Conservation (phyloP, 2,888 invertebrate genomes). For the Campoplex nolae region DNA sequence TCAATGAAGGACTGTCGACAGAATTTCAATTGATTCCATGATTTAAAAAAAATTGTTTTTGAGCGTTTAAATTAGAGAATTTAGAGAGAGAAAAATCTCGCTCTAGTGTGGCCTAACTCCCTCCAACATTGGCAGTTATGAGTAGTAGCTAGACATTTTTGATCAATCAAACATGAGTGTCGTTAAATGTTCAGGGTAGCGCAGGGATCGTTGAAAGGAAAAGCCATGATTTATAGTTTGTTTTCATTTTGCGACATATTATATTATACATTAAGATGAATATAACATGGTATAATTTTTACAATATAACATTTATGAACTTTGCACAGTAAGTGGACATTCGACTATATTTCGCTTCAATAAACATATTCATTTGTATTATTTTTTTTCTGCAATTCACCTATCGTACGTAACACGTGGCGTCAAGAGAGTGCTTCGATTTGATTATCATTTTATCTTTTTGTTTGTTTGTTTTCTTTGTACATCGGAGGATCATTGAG, state of each 20-base stretch:
- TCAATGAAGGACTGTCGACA: too few species aligned
- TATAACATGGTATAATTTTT: constrained; percentile 74
- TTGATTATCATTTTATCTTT: neutral
- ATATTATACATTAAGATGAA: constrained; percentile 71
- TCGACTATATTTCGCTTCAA: constrained; percentile 65
- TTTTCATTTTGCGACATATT: constrained; percentile 68
- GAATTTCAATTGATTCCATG: too few species aligned
- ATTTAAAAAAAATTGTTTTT: too few species aligned
- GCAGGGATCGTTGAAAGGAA: neutral
- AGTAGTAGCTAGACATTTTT: neutral
- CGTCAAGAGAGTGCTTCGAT: constrained; percentile 53
- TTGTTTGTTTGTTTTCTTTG: constrained; percentile 26
- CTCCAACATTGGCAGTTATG: neutral
- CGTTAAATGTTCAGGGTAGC: neutral
- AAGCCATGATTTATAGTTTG: constrained; percentile 19
- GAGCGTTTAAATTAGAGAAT: too few species aligned
- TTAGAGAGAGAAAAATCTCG: too few species aligned
- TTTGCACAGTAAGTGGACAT: constrained; percentile 75
- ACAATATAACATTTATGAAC: constrained; percentile 75
- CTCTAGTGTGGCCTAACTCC: too few species aligned
- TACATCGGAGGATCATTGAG: constrained; percentile 25
- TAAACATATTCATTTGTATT: constrained; percentile 66
- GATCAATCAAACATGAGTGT: neutral
- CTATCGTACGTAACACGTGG: constrained; percentile 66
- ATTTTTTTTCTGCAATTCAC: constrained; percentile 37